Base-by-base conservation (phyloP, 2,797 vertebrate species). In the Anas georgica region DNA sequence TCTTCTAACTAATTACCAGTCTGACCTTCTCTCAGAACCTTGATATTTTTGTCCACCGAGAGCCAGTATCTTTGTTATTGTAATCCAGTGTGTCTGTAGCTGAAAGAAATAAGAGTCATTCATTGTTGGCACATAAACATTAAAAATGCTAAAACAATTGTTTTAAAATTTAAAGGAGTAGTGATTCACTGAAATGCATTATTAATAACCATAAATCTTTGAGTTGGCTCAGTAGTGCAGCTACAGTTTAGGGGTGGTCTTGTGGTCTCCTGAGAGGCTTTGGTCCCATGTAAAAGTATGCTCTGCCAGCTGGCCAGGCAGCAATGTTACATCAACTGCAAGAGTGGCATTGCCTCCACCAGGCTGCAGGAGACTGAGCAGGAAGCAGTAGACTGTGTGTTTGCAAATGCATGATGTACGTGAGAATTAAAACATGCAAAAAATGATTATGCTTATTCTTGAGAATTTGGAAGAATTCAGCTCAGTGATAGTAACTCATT, bases 181-280 rank as follows among this genome's bases (percentile, higher is more conserved):
- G 83, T 93, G 91, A 88, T 96, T 95, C 83, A 76, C 79, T 46
- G 70, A 72, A 14, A 87, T 97, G 43, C 22, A 97, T 96, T 96
- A 96, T 96, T 97, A 93, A 97, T 86, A 84, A 86, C 21, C 83
- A 96, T 96, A 70, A 92, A 96, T 97, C 95, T 96, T 93, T 92
- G 76, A 95, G 39, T 55, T 94, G 70, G 46, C 87, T 92, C 17
- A 52, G 72, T 84, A 93, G 81, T 59, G 37, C 55, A 84, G 62
- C 54, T 85, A 75, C 33, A 92, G 90, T 93, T 91, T 87, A 82
- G 79, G 93, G 81, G 84, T 74, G 68, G 92, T 64, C 64, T 74
- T 18, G 3, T 13, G 39, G 54, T 95, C 94, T 41, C 76, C 62
- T 0, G 1, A 26, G 95, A 43, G 58, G 3, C 23, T 81, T 67